These are phyloP conservation scores for Sardina pilchardus DNA, from an alignment of 2,113 vertebrate genomes.

Conservation along the genomic window DNA sequence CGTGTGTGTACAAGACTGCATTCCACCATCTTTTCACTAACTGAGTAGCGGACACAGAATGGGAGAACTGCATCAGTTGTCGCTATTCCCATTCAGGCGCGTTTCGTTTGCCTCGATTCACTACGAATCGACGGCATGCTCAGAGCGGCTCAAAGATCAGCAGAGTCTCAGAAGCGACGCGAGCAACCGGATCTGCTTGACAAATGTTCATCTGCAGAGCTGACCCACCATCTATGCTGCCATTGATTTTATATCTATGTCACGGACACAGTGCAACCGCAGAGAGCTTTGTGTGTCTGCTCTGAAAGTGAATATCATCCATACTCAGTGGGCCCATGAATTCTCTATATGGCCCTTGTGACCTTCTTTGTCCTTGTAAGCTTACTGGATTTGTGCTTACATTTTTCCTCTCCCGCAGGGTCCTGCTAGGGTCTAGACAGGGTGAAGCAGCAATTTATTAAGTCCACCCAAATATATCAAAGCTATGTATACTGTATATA, in stretches of 20 bases:
- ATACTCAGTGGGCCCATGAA: constrained; percentile 37
- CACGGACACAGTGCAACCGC: constrained; percentile 16
- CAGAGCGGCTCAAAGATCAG: neutral
- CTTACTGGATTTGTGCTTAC: neutral
- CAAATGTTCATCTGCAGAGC: constrained; percentile 27
- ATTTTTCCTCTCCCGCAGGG: neutral
- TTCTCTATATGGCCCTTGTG: constrained; percentile 35
- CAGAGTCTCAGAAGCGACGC: neutral
- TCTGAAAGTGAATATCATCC: constrained; percentile 49
- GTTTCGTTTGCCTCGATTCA: neutral
- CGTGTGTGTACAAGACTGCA: neutral
- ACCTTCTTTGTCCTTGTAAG: constrained; percentile 14
- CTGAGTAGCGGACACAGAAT: neutral
- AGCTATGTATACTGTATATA: constrained; percentile 8
- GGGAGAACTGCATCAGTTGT: neutral
- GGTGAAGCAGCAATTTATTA: constrained; percentile 2
- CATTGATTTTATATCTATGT: constrained; percentile 54
- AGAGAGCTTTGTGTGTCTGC: constrained; percentile 29
- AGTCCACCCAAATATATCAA: neutral
- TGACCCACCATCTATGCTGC: constrained; percentile 30
- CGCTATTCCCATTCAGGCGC: neutral
- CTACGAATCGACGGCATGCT: neutral
- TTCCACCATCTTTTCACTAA: neutral
- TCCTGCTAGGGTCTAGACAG: neutral
- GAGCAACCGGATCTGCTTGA: neutral